Percentiles rank a stretch among this genome's conserved stretches.
Conservation (phyloP, 2,113 vertebrate species). For the Tupaia tana region DNA sequence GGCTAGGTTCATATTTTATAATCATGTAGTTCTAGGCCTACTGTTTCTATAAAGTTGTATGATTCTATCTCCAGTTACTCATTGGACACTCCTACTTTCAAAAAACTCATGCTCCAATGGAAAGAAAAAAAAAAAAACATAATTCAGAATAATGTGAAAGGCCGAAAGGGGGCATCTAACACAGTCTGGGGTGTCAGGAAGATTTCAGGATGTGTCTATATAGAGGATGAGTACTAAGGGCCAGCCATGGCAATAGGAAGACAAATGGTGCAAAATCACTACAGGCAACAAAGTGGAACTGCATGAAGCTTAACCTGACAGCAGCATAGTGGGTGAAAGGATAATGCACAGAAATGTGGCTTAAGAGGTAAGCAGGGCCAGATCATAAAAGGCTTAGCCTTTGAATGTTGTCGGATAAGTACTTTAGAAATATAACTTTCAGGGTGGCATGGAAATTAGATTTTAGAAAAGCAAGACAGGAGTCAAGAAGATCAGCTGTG, state of each 20-base stretch:
- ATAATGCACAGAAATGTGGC: background rate
- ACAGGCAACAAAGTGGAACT: background rate
- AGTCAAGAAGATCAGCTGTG: background rate
- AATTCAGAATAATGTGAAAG: background rate
- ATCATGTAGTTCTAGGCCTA: background rate
- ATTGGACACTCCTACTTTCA: rapidly evolving
- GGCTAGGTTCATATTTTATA: background rate
- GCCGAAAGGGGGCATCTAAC: background rate
- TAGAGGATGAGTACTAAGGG: background rate
- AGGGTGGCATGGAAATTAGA: background rate
- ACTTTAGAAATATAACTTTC: background rate
- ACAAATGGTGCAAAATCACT: background rate
- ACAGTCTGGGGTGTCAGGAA: background rate
- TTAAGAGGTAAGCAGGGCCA: background rate
- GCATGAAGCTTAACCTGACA: background rate
- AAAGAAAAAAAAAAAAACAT: background rate
- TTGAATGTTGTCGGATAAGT: background rate
- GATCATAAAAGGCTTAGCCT: background rate
- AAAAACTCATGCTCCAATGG: background rate
- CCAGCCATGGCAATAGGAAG: background rate
- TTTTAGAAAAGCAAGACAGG: conserved; percentile 27
- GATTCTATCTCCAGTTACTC: background rate
- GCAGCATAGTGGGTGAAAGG: background rate
- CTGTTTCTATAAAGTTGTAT: background rate
- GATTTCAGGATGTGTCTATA: background rate